Evolutionary conservation across 1,140 invertebrate genomes (phyloP).

Genomic region (Aradophagus sp.): DNA sequence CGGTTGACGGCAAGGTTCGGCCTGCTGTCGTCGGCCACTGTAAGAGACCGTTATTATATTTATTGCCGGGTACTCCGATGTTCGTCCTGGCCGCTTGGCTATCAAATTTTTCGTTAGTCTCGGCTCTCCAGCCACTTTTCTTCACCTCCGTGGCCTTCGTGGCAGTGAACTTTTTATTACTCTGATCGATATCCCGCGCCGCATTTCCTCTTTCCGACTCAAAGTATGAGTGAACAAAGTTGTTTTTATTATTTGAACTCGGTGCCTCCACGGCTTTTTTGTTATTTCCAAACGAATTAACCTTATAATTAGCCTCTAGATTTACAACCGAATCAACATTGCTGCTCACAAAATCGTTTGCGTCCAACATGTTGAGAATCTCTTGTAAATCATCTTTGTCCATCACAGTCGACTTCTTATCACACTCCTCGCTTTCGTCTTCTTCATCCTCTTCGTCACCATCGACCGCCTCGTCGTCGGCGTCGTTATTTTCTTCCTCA

Average conservation of each 20-base stretch:
- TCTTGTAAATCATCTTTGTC: conserved; percentile 63
- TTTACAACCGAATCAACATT: conserved; percentile 32
- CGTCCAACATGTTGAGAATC: conserved; percentile 68
- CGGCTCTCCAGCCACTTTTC: too few relatives aligned
- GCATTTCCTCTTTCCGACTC: conserved; percentile 43
- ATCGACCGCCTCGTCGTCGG: conserved; percentile 50
- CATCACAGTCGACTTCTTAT: conserved; percentile 50
- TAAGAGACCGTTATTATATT: conserved; percentile 27
- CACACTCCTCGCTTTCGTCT: conserved; percentile 50
- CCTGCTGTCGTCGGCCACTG: conserved; percentile 29
- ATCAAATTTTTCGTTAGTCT: too few relatives aligned
- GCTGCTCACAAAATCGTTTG: conserved; percentile 47
- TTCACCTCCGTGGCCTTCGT: conserved; percentile 1
- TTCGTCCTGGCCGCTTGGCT: conserved; percentile 5
- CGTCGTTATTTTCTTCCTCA: conserved; percentile 54
- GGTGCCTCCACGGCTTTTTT: conserved; percentile 11
- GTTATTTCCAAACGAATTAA: conserved; percentile 9
- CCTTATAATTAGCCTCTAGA: conserved; percentile 18
- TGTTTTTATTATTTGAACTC: too few relatives aligned
- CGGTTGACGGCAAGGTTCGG: conserved; percentile 9
- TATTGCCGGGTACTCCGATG: conserved; percentile 7
- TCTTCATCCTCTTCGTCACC: conserved; percentile 56
- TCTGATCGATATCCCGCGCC: conserved; percentile 15
- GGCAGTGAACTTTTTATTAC: conserved; percentile 14
- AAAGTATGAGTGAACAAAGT: too few relatives aligned